phyloP scores from a whole-genome alignment of 1,140 invertebrate genomes.

The Drosophila obscura region DNA sequence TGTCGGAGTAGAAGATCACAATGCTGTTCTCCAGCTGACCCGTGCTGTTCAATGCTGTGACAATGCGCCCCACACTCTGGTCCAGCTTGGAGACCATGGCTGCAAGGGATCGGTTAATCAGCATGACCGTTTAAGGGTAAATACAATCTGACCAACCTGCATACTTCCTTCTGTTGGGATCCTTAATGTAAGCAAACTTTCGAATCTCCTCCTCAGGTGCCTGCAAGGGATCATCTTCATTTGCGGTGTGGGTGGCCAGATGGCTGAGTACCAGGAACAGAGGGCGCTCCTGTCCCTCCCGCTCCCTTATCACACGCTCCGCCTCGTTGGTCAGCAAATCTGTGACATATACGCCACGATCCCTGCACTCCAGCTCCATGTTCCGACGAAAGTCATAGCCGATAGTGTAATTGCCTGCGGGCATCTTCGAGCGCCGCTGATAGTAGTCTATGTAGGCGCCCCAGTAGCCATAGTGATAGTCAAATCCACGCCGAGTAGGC shows the following conservation, averaged over 20 bases:
- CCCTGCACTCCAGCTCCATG: conserved; percentile 86
- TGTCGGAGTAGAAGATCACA: conserved; percentile 90
- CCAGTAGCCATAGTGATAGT: conserved; percentile 93
- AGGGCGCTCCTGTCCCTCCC: conserved; percentile 86
- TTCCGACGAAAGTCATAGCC: conserved; percentile 90
- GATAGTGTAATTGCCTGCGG: conserved; percentile 84
- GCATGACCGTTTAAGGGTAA: not conserved
- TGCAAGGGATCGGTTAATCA: conserved; percentile 63
- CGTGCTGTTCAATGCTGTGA: conserved; percentile 87
- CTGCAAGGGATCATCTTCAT: conserved; percentile 88
- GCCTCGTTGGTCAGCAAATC: conserved; percentile 91
- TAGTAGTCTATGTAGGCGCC: conserved; percentile 93
- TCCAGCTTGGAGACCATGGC: conserved; percentile 95
- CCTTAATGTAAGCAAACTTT: conserved; percentile 90
- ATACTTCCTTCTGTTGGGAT: conserved; percentile 90
- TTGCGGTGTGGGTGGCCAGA: conserved; percentile 91
- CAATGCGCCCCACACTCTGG: conserved; percentile 91
- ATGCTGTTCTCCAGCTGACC: conserved; percentile 90
- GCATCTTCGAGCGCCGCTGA: conserved; percentile 87
- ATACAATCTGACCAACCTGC: conserved; percentile 86
- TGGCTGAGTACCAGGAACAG: conserved; percentile 93
- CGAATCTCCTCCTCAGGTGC: conserved; percentile 90
- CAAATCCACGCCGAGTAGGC: conserved; percentile 92
- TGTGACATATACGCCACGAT: conserved; percentile 89
- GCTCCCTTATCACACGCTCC: conserved; percentile 87